Evolutionary conservation across 2,797 vertebrate species (phyloP), one percentile per base, ranked within the genome.

Genomic region (Enteromius fasciolatus): DNA sequence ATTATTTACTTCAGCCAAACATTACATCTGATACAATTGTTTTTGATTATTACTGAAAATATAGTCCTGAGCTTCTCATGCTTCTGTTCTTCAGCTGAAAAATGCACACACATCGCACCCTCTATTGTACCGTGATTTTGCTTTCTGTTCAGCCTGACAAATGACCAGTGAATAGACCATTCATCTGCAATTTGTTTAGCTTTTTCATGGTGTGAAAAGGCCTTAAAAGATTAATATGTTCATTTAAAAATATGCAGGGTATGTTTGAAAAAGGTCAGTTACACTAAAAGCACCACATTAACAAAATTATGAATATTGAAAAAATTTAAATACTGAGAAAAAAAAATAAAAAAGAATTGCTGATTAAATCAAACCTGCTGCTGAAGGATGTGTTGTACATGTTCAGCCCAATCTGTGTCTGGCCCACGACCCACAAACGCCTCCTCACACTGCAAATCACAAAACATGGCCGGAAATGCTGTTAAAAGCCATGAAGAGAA

Each of bases 401-500:
- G 92, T 17, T 93, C 89, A 85, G 97, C 90, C 96, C 97, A 99
- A 85, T 95, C 93, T 87, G 94, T 93, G 88, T 97, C 94, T 88
- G 91, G 89, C 82, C 90, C 94, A 96, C 96, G 39, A 90, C 87
- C 83, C 48, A 90, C 67, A 89, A 85, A 36, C 86, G 52, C 33
- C 84, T 87, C 86, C 33, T 82, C 81, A 86, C 33, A 61, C 33
- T 77, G 74, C 50, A 59, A 77, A 76, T 68, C 64, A 82, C 67
- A 83, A 78, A 77, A 76, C 72, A 75, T 50, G 52, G 59, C 28
- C 76, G 14, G 33, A 70, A 46, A 81, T 59, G 73, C 73, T 48
- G 48, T 69, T 75, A 75, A 67, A 76, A 76, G 83, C 64, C 72
- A 76, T 7, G 11, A 76, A 75, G 64, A 84, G 52, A 66, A 82